Base-by-base conservation (phyloP, 2,888 invertebrate species). In the Clunio marinus region DNA sequence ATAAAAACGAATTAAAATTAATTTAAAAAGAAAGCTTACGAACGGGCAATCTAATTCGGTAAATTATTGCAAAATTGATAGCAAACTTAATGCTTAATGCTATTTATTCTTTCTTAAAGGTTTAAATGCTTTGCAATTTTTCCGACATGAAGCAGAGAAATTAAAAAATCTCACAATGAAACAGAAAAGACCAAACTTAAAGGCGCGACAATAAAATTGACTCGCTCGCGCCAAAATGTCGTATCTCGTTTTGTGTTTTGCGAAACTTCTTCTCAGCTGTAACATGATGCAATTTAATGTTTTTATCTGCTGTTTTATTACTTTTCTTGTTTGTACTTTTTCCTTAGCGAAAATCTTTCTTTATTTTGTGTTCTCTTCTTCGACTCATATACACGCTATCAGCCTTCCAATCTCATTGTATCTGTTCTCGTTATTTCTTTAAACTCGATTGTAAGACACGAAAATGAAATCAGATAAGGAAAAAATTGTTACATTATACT, bases 191-290 rank as follows among this genome's bases (percentile, higher is more conserved):
- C 41, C n/a, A 41, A 10, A 15, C 10, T 51, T 51, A 22, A 51
- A 51, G 51, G 51, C 51, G 51, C 51, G 51, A 51, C 51, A 51
- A 51, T 3, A 51, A 51, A 51, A 17, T 51, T 17, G 51, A 22
- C 51, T 51, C 45, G 45, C 45, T 45, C 51, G 51, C 51, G 51
- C 51, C 51, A 51, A 51, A 51, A 51, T 51, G 51, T 51, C 51
- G 51, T 51, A 20, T 8, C 7, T 51, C 45, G 45, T 15, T 13
- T 10, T 20, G 51, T 51, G 17, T 51, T 17, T 32, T 10, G 32
- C 32, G 32, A 32, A 10, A 32, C 20, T 51, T 22, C 17, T 22
- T 51, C 15, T 8, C 41, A 41, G 41, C 15, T 41, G 17, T 17
- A 51, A 51, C 51, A 51, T 17, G 51, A 51, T 5, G 17, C 51